These are phyloP conservation scores for Harmothoe impar DNA, from an alignment of 2,888 invertebrate genomes.

Conservation along the genomic window DNA sequence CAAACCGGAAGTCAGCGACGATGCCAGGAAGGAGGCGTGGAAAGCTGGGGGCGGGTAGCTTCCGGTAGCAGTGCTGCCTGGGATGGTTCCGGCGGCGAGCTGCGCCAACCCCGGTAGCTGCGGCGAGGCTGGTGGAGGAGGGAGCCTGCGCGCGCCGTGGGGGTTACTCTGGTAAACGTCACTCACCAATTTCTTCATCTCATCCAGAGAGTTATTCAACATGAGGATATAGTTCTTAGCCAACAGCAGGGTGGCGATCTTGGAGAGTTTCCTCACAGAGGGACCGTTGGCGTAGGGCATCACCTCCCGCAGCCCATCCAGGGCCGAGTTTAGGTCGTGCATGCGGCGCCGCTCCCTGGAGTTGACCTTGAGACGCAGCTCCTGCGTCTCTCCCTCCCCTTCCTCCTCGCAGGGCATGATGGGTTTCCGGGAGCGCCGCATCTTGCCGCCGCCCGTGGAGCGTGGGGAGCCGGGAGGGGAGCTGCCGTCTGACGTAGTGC, in stretches of 20 bases:
- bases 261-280: constrained; percentile 82
- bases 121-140: not conserved
- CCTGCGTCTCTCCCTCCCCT: constrained; percentile 78
- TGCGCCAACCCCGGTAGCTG: not conserved
- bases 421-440: constrained; percentile 5
- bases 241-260: constrained; percentile 82
- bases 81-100: not conserved
- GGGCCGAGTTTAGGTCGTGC: constrained; percentile 84
- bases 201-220: constrained; percentile 81
- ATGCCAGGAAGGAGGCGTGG: constrained; percentile 44
- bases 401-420: not conserved
- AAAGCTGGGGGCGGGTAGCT: not conserved
- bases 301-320: constrained; percentile 83
- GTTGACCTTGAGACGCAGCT: constrained; percentile 83
- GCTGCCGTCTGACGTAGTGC: constrained; percentile 54
- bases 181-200: constrained; percentile 82
- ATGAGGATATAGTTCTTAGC: constrained; percentile 83
- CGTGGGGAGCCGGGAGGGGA: constrained; percentile 10
- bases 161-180: constrained; percentile 74
- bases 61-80: not conserved
- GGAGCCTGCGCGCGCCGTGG: not conserved
- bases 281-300: constrained; percentile 83
- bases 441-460: constrained; percentile 33
- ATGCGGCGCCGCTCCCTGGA: constrained; percentile 84
- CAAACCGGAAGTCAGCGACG: not conserved